Base-by-base conservation (phyloP, 1,140 invertebrate species). In the Bombus fervidus region DNA sequence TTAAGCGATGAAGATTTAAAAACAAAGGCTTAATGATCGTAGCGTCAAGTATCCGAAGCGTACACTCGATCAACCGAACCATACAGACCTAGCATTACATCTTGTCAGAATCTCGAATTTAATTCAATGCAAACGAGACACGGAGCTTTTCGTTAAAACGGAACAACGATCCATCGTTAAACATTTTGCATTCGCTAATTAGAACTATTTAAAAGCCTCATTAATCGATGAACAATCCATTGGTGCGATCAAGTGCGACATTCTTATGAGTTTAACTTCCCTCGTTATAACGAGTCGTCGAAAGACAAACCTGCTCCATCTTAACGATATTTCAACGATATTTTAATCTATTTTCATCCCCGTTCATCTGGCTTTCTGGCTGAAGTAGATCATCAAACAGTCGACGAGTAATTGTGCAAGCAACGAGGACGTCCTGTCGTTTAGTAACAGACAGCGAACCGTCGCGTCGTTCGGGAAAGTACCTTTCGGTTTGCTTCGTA, bases 361-460 rank as follows among this genome's bases (percentile, higher is more conserved):
- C 28, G 62, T 72, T 79, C 34, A 73, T 76, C 37, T 53, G 68
- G 72, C 84, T 77, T 76, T 79, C 57, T 66, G 71, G 34, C 64
- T 90, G 39, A 64, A 90, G 88, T 87, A 72, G 82, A 82, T 90
- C 88, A 81, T 90, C 88, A 87, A 90, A 90, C 88, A 90, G 88
- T 85, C 88, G 73, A 72, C 86, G 66, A 89, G 75, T 90, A 90
- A 90, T 90, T 90, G 88, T 89, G 73, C 85, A 90, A 90, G 89
- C 81, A 90, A 39, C 83, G 86, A 64, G 78, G 69, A 81, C 68
- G 59, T 64, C 18, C 43, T 78, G 64, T 66, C 74, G 82, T 89
- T 85, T 64, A 39, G 83, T 89, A 89, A 89, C 86, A 89, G 88
- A 86, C 86, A 89, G 84, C 28, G 88, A 86, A 86, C 87, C 59